These are phyloP conservation scores for Turritopsis dohrnii DNA, from an alignment of 30 jellyfish, hydroid and myxozoan genomes.

Conservation along the genomic window DNA sequence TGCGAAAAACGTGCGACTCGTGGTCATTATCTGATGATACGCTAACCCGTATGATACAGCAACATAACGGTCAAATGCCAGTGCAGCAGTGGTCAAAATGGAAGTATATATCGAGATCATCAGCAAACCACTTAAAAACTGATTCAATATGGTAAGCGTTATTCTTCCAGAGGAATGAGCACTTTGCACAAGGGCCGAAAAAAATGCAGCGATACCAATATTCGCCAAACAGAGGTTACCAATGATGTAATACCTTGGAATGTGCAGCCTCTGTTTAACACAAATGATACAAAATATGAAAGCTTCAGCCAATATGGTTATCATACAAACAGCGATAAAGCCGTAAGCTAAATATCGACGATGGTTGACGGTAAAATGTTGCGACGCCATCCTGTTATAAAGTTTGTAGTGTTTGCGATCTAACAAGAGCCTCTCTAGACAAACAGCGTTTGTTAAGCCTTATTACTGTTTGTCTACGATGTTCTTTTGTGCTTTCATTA, in stretches of 20 bases:
- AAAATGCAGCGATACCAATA: neutral
- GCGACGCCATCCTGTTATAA: neutral
- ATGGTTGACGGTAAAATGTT: neutral
- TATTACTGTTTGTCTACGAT: no score
- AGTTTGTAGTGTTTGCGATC: neutral
- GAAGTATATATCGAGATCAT: neutral
- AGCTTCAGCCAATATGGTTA: neutral
- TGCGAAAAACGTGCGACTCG: neutral
- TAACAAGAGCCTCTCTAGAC: no score
- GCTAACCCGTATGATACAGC: neutral
- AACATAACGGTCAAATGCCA: slow-evolving; percentile 3
- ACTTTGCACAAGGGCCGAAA: neutral
- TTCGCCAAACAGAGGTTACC: slow-evolving; percentile 1
- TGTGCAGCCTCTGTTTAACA: neutral
- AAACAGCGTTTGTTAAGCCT: no score
- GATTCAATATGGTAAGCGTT: neutral
- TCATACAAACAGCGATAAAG: neutral
- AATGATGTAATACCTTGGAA: neutral
- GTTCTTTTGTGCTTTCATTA: no score
- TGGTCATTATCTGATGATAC: slow-evolving; percentile 2
- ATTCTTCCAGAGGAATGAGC: neutral
- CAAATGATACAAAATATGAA: neutral
- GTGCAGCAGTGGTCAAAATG: neutral
- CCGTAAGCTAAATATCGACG: neutral
- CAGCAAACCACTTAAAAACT: neutral